These are phyloP conservation scores for Protonibea diacanthus DNA, from an alignment of 2,797 vertebrate species.

Conservation along the genomic window DNA sequence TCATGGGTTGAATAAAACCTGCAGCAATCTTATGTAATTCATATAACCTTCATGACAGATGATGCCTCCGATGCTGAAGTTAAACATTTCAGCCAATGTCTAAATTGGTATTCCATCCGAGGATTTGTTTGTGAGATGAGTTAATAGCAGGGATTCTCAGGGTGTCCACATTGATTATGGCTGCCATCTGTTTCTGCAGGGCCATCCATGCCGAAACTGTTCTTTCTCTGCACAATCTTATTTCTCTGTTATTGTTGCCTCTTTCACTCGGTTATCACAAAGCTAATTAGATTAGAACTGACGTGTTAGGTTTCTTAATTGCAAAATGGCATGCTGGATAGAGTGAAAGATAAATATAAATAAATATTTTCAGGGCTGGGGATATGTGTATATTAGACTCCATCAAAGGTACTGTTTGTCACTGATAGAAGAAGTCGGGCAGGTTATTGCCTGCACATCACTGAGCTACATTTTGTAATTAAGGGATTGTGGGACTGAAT, in stretches of 20 bases:
- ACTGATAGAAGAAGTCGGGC: constrained; percentile 19
- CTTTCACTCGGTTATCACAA: constrained; percentile 25
- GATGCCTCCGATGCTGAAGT: constrained; percentile 25
- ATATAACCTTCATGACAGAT: constrained; percentile 49
- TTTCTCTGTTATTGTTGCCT: constrained; percentile 45
- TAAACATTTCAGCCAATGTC: constrained; percentile 21
- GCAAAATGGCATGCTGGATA: constrained; percentile 7
- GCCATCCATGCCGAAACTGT: constrained; percentile 25
- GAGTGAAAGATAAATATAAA: constrained; percentile 38
- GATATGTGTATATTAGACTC: constrained; percentile 5
- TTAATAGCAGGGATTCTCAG: constrained; percentile 61
- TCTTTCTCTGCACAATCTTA: constrained; percentile 16
- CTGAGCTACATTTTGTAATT: constrained; percentile 37
- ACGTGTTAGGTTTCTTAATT: constrained; percentile 35
- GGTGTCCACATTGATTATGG: constrained; percentile 66
- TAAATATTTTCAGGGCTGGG: background rate
- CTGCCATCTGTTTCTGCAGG: constrained; percentile 45
- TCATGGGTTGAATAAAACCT: constrained; percentile 21
- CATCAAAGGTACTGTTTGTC: constrained; percentile 34
- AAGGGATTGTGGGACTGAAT: constrained; percentile 27
- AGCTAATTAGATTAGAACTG: constrained; percentile 58
- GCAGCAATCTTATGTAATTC: constrained; percentile 23
- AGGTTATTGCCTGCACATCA: constrained; percentile 37
- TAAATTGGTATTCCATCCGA: constrained; percentile 49
- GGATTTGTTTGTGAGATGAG: constrained; percentile 65